Evolutionary conservation across 1,140 invertebrate species (phyloP).

Genomic region (Sitodiplosis mosellana): DNA sequence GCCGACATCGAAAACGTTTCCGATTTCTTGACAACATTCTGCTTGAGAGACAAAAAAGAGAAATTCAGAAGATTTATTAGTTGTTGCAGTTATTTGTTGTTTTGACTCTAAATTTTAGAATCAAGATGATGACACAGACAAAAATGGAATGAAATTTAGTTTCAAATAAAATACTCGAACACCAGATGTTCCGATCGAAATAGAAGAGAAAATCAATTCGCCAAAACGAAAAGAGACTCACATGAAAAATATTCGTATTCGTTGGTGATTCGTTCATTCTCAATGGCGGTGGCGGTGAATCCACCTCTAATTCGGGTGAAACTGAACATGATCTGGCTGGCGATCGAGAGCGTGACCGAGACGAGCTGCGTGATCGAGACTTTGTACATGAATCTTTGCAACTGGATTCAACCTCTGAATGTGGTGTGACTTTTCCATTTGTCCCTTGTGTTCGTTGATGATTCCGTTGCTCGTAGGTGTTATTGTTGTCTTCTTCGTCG

Average conservation of each 20-base stretch:
- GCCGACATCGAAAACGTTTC: conserved; percentile 63
- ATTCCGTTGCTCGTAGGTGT: not conserved
- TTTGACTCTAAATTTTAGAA: too few species aligned
- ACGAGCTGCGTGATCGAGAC: conserved; percentile 28
- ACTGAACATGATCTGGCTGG: conserved; percentile 35
- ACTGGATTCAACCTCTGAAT: not conserved
- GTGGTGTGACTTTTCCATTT: not conserved
- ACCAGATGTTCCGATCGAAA: too few species aligned
- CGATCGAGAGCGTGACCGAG: conserved; percentile 30
- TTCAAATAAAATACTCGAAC: too few species aligned
- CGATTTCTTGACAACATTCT: conserved; percentile 34
- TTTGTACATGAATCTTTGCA: not conserved
- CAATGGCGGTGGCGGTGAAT: conserved; percentile 38
- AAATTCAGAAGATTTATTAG: too few species aligned
- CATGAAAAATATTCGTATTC: conserved; percentile 28
- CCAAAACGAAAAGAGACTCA: conserved; percentile 11
- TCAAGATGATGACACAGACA: too few species aligned
- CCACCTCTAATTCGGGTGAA: conserved; percentile 49
- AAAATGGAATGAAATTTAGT: too few species aligned
- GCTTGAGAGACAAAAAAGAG: conserved; percentile 13
- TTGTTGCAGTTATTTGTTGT: too few species aligned
- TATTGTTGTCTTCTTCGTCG: conserved; percentile 1
- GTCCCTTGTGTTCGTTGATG: too few species aligned
- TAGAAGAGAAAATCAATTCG: conserved; percentile 14
- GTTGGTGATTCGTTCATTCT: conserved; percentile 22